Evolutionary conservation across 2,888 invertebrate species (phyloP).

Genomic region (Vesta saturnalis): DNA sequence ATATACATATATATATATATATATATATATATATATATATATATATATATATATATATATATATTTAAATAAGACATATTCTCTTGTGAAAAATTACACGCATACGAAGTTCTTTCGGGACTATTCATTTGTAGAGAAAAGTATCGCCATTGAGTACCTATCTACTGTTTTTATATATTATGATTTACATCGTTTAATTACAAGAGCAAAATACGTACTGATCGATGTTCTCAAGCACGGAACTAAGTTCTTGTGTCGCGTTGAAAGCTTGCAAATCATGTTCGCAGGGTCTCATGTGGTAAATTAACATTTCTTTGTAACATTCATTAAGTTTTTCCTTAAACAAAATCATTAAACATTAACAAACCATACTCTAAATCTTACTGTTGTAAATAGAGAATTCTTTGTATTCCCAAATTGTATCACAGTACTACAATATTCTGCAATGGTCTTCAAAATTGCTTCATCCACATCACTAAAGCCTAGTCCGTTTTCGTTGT

Average conservation of each 20-base stretch:
- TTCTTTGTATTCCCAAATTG: constrained; percentile 67
- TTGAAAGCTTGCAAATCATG: constrained; percentile 64
- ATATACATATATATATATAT: too few species aligned
- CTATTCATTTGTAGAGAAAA: too few species aligned
- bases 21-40: too few species aligned
- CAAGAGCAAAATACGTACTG: constrained; percentile 56
- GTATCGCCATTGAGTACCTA: too few species aligned
- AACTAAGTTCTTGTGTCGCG: constrained; percentile 59
- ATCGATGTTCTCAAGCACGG: constrained; percentile 63
- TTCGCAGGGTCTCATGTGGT: constrained; percentile 66
- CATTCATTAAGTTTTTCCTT: constrained; percentile 32
- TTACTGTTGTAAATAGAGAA: constrained; percentile 63
- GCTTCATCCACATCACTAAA: constrained; percentile 67
- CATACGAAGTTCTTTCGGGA: too few species aligned
- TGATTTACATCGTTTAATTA: too few species aligned
- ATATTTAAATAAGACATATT: too few species aligned
- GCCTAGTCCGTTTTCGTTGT: constrained; percentile 63
- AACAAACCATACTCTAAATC: too few species aligned
- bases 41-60: too few species aligned
- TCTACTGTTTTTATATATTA: too few species aligned
- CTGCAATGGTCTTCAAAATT: constrained; percentile 67
- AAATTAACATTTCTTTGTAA: constrained; percentile 55
- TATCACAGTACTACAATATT: constrained; percentile 68
- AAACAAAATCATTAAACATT: constrained; percentile 9
- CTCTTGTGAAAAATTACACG: too few species aligned